phyloP scores from a whole-genome alignment of 2,113 vertebrate genomes.

The Cepphus grylle region DNA sequence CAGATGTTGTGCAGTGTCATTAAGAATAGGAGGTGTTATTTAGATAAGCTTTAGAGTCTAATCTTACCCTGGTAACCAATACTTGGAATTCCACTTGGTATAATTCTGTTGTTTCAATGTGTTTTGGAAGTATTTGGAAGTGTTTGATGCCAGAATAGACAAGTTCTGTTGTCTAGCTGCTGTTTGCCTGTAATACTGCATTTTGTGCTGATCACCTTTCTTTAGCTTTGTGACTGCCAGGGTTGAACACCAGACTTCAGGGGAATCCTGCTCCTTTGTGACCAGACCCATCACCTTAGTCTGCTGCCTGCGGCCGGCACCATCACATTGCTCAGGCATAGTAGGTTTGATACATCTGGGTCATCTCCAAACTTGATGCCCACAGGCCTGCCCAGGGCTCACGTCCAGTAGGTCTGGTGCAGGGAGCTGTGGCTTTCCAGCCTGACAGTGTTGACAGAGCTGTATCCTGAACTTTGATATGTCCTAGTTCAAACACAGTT shows the following conservation, averaged over 20 bases:
- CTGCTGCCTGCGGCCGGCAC: background rate
- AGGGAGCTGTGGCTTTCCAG: background rate
- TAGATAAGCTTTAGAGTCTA: background rate
- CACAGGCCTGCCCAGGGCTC: background rate
- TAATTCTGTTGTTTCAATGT: background rate
- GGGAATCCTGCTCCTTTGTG: background rate
- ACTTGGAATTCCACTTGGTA: background rate
- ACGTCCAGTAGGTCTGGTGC: background rate
- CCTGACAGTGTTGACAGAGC: background rate
- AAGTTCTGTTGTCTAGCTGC: background rate
- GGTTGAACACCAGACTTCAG: background rate
- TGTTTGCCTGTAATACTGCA: background rate
- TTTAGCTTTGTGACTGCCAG: background rate
- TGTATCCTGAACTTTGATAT: background rate
- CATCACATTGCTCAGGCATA: background rate
- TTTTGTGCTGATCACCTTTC: background rate
- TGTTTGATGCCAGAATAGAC: background rate
- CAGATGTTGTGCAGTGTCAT: background rate
- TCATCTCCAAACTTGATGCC: background rate
- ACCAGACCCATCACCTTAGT: fast-evolving
- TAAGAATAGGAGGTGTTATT: background rate
- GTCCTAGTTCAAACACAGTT: background rate
- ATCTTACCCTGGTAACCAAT: background rate
- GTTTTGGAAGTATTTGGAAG: slow-evolving; percentile 29
- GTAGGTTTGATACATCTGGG: background rate